These are phyloP conservation scores for Carabus problematicus DNA, from an alignment of 2,888 invertebrate genomes.

Conservation along the genomic window DNA sequence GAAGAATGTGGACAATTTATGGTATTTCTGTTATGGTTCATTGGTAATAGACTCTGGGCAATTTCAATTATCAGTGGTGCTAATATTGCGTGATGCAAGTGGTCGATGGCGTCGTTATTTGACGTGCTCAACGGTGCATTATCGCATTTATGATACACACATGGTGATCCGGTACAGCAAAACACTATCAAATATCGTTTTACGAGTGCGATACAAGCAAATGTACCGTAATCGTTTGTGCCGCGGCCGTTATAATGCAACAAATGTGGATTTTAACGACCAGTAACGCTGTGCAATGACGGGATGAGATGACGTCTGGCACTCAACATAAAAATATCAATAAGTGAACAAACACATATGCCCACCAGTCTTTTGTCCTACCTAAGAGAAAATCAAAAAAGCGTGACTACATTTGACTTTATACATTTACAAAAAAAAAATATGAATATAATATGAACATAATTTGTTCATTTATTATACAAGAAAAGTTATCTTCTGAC, in stretches of 20 bases:
- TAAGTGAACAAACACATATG: no score
- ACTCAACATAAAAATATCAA: no score
- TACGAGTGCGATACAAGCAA: constrained; percentile 34
- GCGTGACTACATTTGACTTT: no score
- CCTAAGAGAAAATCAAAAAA: no score
- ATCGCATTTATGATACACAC: constrained; percentile 33
- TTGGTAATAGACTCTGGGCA: neutral
- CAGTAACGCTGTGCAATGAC: neutral
- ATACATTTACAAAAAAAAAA: no score
- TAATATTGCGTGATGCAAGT: constrained; percentile 8
- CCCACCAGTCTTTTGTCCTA: no score
- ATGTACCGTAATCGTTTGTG: constrained; percentile 26
- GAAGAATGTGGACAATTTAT: neutral
- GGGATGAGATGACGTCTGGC: no score
- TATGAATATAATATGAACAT: no score
- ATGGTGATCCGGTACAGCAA: constrained; percentile 19
- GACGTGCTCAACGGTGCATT: neutral
- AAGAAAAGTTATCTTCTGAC: no score
- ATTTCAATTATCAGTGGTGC: neutral
- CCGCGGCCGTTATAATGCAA: constrained; percentile 11
- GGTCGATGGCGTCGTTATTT: neutral
- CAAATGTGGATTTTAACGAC: constrained; percentile 18
- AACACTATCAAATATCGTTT: constrained; percentile 35
- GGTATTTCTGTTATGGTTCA: neutral
- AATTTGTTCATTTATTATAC: no score